Evolutionary conservation across 2,888 invertebrate species (phyloP).

Genomic region (Ormyrus rosae): DNA sequence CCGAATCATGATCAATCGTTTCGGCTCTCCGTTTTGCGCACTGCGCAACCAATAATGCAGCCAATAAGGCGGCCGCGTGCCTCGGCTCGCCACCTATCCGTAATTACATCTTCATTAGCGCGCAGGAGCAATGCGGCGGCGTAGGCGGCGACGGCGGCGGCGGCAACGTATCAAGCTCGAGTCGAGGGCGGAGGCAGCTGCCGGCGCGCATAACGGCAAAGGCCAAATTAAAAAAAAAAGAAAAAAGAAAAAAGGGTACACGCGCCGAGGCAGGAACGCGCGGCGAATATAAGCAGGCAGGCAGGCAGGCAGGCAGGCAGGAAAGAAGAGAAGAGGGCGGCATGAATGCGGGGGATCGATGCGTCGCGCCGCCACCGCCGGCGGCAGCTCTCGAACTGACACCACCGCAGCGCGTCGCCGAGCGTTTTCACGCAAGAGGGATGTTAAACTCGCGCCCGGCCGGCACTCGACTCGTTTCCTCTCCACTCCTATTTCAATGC

Average conservation of each 20-base stretch:
- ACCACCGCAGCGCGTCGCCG: slow-evolving; percentile 60
- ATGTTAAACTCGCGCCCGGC: slow-evolving; percentile 44
- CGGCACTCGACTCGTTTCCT: not conserved
- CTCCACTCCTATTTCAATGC: not conserved
- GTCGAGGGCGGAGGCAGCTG: not conserved
- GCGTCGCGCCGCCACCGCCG: slow-evolving; percentile 70
- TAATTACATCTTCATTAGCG: slow-evolving; percentile 76
- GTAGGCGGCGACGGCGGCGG: not conserved
- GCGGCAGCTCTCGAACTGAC: slow-evolving; percentile 64
- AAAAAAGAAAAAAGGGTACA: not conserved
- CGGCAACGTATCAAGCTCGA: not conserved
- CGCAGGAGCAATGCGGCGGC: slow-evolving; percentile 64
- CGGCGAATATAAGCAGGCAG: slow-evolving; percentile 44
- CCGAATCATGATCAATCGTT: too few relatives aligned
- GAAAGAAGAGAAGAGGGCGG: slow-evolving; percentile 26
- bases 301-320: not conserved
- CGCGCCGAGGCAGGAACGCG: slow-evolving; percentile 7
- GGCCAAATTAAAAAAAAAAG: too few relatives aligned
- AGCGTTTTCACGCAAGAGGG: slow-evolving; percentile 54
- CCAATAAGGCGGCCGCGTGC: slow-evolving; percentile 67
- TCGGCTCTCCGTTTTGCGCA: not conserved
- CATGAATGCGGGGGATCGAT: slow-evolving; percentile 70
- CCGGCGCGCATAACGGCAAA: not conserved
- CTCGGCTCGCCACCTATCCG: slow-evolving; percentile 62
- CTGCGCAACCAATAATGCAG: slow-evolving; percentile 69